Conservation (phyloP, 1,140 invertebrate genomes). For the Scaptodrosophila lebanonensis region DNA sequence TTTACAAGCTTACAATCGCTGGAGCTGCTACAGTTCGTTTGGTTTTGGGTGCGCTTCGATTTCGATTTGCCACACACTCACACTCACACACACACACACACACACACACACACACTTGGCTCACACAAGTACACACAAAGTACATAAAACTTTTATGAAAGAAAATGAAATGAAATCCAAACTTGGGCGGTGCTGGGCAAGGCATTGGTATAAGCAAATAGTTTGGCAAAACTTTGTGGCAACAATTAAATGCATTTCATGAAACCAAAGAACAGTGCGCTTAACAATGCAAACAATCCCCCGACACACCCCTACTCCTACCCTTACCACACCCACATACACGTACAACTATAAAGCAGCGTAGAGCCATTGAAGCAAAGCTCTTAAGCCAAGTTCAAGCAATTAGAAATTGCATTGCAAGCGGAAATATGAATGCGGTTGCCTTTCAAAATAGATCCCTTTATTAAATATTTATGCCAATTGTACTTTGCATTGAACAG, state of each 20-base stretch:
- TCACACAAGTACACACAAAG: too few relatives aligned
- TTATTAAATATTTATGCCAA: conserved; percentile 19
- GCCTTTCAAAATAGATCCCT: neutral
- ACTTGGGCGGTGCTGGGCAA: too few relatives aligned
- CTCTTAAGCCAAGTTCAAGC: conserved; percentile 3
- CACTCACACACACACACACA: too few relatives aligned
- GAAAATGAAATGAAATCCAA: conserved; percentile 60
- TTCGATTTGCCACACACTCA: conserved; percentile 64
- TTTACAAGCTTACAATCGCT: conserved; percentile 47
- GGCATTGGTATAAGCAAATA: conserved; percentile 12
- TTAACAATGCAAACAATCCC: too few relatives aligned
- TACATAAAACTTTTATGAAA: conserved; percentile 63
- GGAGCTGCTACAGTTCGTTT: conserved; percentile 18
- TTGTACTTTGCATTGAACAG: too few relatives aligned
- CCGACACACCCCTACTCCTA: too few relatives aligned
- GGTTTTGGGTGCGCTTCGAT: conserved; percentile 33
- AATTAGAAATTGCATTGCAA: conserved; percentile 26
- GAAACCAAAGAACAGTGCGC: conserved; percentile 12
- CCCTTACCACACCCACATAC: too few relatives aligned
- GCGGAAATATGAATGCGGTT: neutral
- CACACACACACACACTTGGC: too few relatives aligned
- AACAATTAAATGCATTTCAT: conserved; percentile 57
- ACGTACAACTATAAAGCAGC: too few relatives aligned
- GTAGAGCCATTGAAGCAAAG: conserved; percentile 25
- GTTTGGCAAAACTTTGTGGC: conserved; percentile 40